These are phyloP conservation scores for Halocynthia roretzi DNA, from an alignment of 23 tunicate genomes.

Conservation along the genomic window DNA sequence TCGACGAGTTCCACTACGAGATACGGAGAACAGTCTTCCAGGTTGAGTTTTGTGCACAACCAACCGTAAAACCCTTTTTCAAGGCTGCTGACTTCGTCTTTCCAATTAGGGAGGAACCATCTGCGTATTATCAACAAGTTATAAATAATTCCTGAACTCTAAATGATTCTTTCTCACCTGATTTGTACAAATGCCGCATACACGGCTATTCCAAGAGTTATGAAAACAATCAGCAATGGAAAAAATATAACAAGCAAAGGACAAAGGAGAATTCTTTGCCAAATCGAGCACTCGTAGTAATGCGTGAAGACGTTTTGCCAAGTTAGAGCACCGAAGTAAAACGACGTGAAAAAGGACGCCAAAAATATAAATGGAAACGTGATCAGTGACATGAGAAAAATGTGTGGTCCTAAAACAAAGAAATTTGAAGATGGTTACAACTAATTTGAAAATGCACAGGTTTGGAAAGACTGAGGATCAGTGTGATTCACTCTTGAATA, in stretches of 20 bases:
- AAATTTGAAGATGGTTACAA: too few relatives aligned
- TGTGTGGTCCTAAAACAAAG: constrained; percentile 49
- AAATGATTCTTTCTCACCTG: constrained; percentile 26
- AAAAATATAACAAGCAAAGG: constrained; percentile 62
- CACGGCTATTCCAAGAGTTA: constrained; percentile 36
- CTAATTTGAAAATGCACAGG: too few relatives aligned
- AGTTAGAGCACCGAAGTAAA: constrained; percentile 78
- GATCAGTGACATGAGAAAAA: constrained; percentile 48
- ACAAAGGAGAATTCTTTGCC: constrained; percentile 55
- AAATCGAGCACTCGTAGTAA: constrained; percentile 58
- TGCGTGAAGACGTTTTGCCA: constrained; percentile 79
- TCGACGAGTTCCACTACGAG: constrained; percentile 60
- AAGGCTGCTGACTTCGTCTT: constrained; percentile 63
- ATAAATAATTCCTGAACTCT: not conserved
- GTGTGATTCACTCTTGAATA: not conserved
- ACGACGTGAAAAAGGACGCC: constrained; percentile 43
- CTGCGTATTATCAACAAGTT: constrained; percentile 14
- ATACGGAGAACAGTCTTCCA: constrained; percentile 84
- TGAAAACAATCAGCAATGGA: constrained; percentile 45
- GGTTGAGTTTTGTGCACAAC: constrained; percentile 41
- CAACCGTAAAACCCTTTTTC: constrained; percentile 94
- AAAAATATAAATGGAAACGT: constrained; percentile 64
- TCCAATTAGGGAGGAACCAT: constrained; percentile 73
- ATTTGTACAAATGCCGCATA: constrained; percentile 82
- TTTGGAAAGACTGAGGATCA: too few relatives aligned